Evolutionary conservation across 2,797 vertebrate species (phyloP).

Genomic region (Martes flavigula): DNA sequence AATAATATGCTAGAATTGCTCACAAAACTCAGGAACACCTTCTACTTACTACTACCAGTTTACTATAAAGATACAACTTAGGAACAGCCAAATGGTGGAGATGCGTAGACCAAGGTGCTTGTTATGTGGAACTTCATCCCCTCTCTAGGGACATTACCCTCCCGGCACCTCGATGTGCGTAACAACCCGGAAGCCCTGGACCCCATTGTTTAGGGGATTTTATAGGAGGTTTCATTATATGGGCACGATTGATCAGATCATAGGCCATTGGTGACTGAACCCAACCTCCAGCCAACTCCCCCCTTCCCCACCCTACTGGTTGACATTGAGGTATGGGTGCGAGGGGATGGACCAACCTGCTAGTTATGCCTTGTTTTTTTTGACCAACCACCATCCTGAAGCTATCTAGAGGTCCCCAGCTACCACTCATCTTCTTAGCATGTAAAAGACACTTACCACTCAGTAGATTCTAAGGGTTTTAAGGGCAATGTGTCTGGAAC

Average conservation of each 20-base stretch:
- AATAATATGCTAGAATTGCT: neutral
- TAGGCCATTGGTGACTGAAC: neutral
- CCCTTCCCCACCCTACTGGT: too few relatives aligned
- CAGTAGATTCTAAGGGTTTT: neutral
- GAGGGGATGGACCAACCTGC: neutral
- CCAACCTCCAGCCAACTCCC: neutral
- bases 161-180: neutral
- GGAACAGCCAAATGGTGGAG: neutral
- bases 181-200: neutral
- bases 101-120: accelerated
- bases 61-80: neutral
- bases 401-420: neutral
- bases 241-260: neutral
- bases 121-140: accelerated
- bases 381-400: neutral
- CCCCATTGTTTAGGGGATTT: neutral
- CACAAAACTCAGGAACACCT: neutral
- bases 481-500: neutral
- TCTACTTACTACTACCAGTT: neutral
- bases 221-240: neutral
- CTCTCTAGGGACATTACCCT: neutral
- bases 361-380: neutral
- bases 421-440: neutral
- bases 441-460: neutral
- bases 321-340: too few relatives aligned